Evolutionary conservation across 1,140 invertebrate species (phyloP), one percentile per base, ranked within the genome.

Genomic region (Trachymyrmex septentrionalis): DNA sequence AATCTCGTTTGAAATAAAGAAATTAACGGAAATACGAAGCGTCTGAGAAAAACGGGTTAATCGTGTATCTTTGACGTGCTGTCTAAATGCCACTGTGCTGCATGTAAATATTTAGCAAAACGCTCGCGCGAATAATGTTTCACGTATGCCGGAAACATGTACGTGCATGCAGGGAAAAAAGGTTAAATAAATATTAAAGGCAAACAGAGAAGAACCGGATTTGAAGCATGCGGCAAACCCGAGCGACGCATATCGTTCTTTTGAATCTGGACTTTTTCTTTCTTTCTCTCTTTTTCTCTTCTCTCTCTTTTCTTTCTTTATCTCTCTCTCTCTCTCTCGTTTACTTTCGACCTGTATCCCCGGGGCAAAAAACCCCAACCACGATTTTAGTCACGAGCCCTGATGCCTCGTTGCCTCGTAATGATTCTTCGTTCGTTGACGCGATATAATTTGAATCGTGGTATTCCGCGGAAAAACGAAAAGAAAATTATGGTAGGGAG

Each of bases 401-500:
- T 67, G 21, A 44, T 24, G 16, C 14, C 53, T 82, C 38, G 55
- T 48, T 24, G n/a, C 53, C n/a, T 21, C 50, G 14, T 81, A 73
- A 84, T 44, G 69, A 84, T 24, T 30, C 80, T 61, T 50, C 50
- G 55, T 44, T 30, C 44, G 55, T 84, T 24, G 80, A 75, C 80
- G n/a, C 44, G 69, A 75, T 61, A 59, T 82, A 73, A 82, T 82
- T 72, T 61, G 80, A 82, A 53, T 50, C 69, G 24, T 69, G 38
- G 7, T 50, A 61, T 84, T 50, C 19, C 24, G 53, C 24, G 67
- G 66, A 71, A 53, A 69, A 69, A 69, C 53, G 80, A 73, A 38
- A 72, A 61, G 21, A 24, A 61, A 75, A 75, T 75, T 75, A 84
- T 61, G 12, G 55, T 38, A 21, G 21, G 12, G 9, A n/a, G 34